Evolutionary conservation across 2,797 vertebrate species (phyloP).

Genomic region (Hafferia zeledoni): DNA sequence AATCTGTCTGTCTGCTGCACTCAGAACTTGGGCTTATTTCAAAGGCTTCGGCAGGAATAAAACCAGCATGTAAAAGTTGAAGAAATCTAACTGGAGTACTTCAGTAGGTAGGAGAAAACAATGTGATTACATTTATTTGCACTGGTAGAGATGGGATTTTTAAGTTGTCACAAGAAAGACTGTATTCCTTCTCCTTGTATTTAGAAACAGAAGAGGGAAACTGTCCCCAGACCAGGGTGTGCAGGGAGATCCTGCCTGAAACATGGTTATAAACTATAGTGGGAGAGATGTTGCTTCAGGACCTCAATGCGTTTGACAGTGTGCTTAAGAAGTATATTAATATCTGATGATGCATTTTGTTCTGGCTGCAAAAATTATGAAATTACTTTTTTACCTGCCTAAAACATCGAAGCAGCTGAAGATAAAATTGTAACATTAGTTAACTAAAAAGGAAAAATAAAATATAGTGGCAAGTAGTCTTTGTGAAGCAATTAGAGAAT

Average conservation of each 20-base stretch:
- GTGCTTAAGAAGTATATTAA: background rate
- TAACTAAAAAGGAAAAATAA: background rate
- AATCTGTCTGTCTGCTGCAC: background rate
- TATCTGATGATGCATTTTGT: background rate
- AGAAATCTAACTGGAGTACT: background rate
- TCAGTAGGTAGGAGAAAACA: constrained; percentile 12
- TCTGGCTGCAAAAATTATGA: background rate
- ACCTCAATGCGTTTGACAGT: background rate
- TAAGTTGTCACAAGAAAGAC: background rate
- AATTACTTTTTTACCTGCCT: background rate
- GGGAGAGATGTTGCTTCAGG: background rate
- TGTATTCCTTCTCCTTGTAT: background rate
- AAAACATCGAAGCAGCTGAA: background rate
- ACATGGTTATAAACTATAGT: background rate
- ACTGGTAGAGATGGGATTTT: background rate
- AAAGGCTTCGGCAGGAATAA: background rate
- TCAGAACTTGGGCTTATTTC: background rate
- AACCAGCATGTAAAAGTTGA: background rate
- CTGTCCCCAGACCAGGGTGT: background rate
- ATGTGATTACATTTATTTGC: background rate
- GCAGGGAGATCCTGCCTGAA: background rate
- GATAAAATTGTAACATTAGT: background rate
- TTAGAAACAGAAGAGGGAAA: background rate
- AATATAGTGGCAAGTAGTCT: background rate
- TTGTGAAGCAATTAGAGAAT: background rate